phyloP scores from a whole-genome alignment of 2,888 invertebrate species.

The Lasiommata megera region DNA sequence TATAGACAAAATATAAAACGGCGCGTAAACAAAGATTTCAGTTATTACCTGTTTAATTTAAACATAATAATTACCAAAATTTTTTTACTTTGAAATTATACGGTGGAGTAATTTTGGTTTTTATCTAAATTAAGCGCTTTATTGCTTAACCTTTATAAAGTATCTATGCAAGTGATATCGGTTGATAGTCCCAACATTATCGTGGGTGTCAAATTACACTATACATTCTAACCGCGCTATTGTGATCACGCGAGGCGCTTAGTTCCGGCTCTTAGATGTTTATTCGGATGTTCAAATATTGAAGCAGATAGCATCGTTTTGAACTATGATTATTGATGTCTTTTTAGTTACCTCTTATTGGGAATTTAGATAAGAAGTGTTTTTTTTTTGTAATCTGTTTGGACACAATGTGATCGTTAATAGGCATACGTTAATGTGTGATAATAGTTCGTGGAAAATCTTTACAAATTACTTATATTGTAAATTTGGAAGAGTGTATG shows the following conservation, averaged over 20 bases:
- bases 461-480: too few relatives aligned
- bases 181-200: conserved; percentile 24
- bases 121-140: not conserved
- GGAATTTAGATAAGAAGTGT: not conserved
- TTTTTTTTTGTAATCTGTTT: not conserved
- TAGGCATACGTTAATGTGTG: too few relatives aligned
- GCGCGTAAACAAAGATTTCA: too few relatives aligned
- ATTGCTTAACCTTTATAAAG: conserved; percentile 4
- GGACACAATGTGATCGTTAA: too few relatives aligned
- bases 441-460: too few relatives aligned
- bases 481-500: too few relatives aligned
- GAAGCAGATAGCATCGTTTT: conserved; percentile 17
- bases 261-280: conserved; percentile 55
- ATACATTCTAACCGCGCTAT: conserved; percentile 66
- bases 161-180: not conserved
- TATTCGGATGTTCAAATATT: conserved; percentile 29
- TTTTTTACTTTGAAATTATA: too few relatives aligned
- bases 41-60: too few relatives aligned
- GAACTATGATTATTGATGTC: not conserved
- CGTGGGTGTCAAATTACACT: conserved; percentile 66
- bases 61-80: too few relatives aligned
- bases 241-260: conserved; percentile 52
- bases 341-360: conserved; percentile 6
- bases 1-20: too few relatives aligned
- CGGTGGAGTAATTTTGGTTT: too few relatives aligned